Evolutionary conservation across 2,113 vertebrate species (phyloP).

Genomic region (Hippocampus zosterae): DNA sequence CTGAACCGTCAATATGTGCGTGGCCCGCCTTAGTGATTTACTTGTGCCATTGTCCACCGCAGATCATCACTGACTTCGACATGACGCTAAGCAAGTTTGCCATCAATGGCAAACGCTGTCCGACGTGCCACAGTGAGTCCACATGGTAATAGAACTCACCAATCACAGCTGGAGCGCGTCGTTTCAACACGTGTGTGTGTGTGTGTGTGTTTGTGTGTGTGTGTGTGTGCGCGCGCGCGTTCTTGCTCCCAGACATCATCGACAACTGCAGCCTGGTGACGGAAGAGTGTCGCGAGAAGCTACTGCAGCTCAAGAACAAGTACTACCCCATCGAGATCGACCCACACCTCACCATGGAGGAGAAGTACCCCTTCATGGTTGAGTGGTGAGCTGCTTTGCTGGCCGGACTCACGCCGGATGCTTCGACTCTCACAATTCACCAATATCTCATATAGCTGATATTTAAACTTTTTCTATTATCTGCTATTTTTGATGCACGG

Average conservation of each 20-base stretch:
- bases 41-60: neutral
- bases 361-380: slow-evolving; percentile 94
- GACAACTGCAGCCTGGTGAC: slow-evolving; percentile 92
- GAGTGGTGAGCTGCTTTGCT: slow-evolving; percentile 83
- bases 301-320: slow-evolving; percentile 86
- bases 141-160: neutral
- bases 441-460: too few relatives aligned
- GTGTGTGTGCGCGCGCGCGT: too few relatives aligned
- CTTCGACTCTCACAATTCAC: too few relatives aligned
- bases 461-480: too few relatives aligned
- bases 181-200: too few relatives aligned
- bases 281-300: slow-evolving; percentile 88
- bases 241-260: slow-evolving; percentile 80
- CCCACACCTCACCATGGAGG: slow-evolving; percentile 84
- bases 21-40: neutral
- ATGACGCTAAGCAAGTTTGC: slow-evolving; percentile 97
- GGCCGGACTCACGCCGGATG: neutral
- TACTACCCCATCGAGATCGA: slow-evolving; percentile 97
- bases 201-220: too few relatives aligned
- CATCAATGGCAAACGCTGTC: slow-evolving; percentile 88
- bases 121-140: slow-evolving; percentile 93
- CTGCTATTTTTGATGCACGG: too few relatives aligned
- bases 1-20: too few relatives aligned
- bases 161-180: neutral
- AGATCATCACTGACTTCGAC: slow-evolving; percentile 99